phyloP scores from a whole-genome alignment of 2,888 invertebrate genomes.

The Epinotia nisella region DNA sequence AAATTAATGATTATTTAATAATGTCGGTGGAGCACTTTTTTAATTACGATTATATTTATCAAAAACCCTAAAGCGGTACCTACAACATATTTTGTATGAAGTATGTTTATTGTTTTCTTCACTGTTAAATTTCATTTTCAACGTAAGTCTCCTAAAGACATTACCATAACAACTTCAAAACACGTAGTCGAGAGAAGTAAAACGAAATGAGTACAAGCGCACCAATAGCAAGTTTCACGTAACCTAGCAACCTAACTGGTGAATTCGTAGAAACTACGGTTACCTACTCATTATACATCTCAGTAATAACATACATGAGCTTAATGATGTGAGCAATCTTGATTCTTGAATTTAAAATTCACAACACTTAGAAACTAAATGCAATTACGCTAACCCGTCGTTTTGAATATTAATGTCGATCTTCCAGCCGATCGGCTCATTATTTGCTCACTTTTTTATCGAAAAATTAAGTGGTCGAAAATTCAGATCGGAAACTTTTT shows the following conservation, averaged over 20 bases:
- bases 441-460: constrained; percentile 54
- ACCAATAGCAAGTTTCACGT: constrained; percentile 28
- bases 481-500: constrained; percentile 67
- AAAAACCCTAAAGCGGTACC: constrained; percentile 1
- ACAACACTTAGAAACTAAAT: constrained; percentile 43
- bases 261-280: constrained; percentile 24
- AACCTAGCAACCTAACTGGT: constrained; percentile 4
- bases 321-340: constrained; percentile 35
- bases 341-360: constrained; percentile 43
- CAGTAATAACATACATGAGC: constrained; percentile 25
- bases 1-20: constrained; percentile 37
- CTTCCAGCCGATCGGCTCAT: constrained; percentile 48
- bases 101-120: background rate
- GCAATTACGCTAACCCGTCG: constrained; percentile 50
- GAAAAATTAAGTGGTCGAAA: constrained; percentile 56
- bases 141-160: background rate
- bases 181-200: constrained; percentile 12
- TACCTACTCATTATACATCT: constrained; percentile 11
- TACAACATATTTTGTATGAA: background rate
- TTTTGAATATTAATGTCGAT: constrained; percentile 50
- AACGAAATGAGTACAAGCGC: constrained; percentile 8
- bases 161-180: constrained; percentile 6
- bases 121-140: background rate
- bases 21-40: constrained; percentile 20
- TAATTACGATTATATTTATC: constrained; percentile 17